Evolutionary conservation across 2,113 vertebrate species (phyloP), one percentile per base, ranked within the genome.

Genomic region (Microtus richardsoni): DNA sequence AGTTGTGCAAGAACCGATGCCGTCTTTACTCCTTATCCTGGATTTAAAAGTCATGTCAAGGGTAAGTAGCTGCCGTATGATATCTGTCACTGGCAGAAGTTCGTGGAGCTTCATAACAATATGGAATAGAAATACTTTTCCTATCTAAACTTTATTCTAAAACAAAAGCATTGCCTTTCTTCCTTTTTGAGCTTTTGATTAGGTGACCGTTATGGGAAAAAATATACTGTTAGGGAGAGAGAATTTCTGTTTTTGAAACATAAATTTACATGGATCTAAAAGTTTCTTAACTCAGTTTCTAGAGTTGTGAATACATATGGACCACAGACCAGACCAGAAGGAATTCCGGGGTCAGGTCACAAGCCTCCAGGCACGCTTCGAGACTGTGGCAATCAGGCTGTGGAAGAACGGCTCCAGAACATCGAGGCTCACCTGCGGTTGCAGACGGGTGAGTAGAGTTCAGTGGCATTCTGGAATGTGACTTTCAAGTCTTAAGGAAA

Each of bases 1-100:
- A 99, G 99, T 98, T 99, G 99, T 99, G 99, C 99, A 97, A 99
- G 99, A 98, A 99, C 99, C 84, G 99, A 99, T 97, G 99, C 99
- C 1, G 97, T 99, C 97, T 99, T 99, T 97, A 99, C 99, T 75
- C 99, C 99, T 24, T 99, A 99, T 91, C 99, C 99, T 33, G 99
- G 99, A 97, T 99, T 99, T 98, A 99, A 99, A 99, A 99, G 99
- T 98, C 99, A 99, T 36, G 99, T 99, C 75, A 99, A 99, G 98
- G 99, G 99, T 99, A 98, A 98, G 98, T 86, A 95, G 91, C 28
- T 17, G 54, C 36, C 30, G 3, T 3, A 4, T 83, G 28, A 33
- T 71, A 44, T 44, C 41, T 75, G 39, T 80, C 36, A n/a, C 30
- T 41, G n/a, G 66, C 10, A 92, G 52, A 90, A 47, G 28, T 14